Base-by-base conservation (phyloP, 1,140 invertebrate species). In the Bombus breviceps region DNA sequence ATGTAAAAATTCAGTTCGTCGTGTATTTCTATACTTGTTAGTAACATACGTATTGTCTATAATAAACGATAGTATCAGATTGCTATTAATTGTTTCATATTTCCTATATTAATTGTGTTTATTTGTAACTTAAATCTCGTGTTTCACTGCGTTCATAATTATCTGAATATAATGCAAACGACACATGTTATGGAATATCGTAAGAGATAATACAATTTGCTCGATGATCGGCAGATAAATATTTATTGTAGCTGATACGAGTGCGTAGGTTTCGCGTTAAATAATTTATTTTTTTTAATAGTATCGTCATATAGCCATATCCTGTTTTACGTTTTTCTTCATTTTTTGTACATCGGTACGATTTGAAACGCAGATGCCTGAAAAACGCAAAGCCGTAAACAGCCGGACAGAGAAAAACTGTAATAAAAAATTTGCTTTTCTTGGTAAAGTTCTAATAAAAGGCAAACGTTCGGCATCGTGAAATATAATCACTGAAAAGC, bases 401-500 rank as follows among this genome's bases (percentile, higher is more conserved):
- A 76, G 87, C 37, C 74, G 71, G 66, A 86, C 69, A 77, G 37
- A 57, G 77, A 88, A 91, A 66, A 91, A 91, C 53, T 74, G 13
- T 13, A 25, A 75, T 86, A 89, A 92, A 92, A 89, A 81, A 83
- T 87, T 90, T 80, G 73, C 39, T 90, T 89, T 91, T 90, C 90
- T 90, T 85, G 71, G 77, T 77, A 72, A 34, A 62, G 59, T 86
- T 76, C 57, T 88, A 85, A 89, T 88, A 93, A 93, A 93, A 90
- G 86, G 90, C 88, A 91, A 88, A 84, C 89, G 88, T 87, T 89
- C 88, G 89, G 88, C 74, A 88, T 89, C 89, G 90, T 93, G 92
- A 93, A 94, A 94, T 92, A 92, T 92, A 93, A 94, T 94, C 92
- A 89, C 88, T 84, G 37, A 71, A 86, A 92, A 92, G 87, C 85